Evolutionary conservation across 2,888 invertebrate genomes (phyloP).

Genomic region (Salpingus planirostris): DNA sequence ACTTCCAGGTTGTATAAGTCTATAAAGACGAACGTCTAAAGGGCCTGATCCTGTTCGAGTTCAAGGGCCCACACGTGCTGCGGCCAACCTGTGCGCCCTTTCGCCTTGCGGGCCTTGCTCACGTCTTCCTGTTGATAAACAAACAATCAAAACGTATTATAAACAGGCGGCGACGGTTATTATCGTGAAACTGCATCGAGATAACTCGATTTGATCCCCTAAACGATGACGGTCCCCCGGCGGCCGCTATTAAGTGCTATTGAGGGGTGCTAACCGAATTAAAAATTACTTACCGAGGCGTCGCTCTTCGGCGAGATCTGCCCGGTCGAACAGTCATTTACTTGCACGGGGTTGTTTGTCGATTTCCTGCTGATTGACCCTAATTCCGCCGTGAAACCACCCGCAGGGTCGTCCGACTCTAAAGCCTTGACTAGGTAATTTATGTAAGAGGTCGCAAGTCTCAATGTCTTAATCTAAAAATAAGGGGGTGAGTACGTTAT

Average conservation of each 20-base stretch:
- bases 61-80: constrained; percentile 94
- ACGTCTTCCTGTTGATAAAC: constrained; percentile 37
- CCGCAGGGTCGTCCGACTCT: constrained; percentile 78
- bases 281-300: constrained; percentile 35
- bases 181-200: too few relatives aligned
- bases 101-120: constrained; percentile 45
- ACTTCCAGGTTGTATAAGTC: constrained; percentile 32
- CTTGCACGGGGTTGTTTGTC: constrained; percentile 25
- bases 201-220: too few relatives aligned
- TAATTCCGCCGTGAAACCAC: constrained; percentile 81
- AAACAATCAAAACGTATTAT: constrained; percentile 13
- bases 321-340: constrained; percentile 30
- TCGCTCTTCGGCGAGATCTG: constrained; percentile 33
- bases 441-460: constrained; percentile 88
- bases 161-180: too few relatives aligned
- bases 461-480: constrained; percentile 83
- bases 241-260: too few relatives aligned
- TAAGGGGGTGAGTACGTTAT: too few relatives aligned
- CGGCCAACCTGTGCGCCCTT: constrained; percentile 94
- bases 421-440: constrained; percentile 85
- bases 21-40: constrained; percentile 28
- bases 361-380: constrained; percentile 40
- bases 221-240: too few relatives aligned
- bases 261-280: too few relatives aligned
- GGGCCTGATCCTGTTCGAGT: constrained; percentile 58